phyloP scores from a whole-genome alignment of 1,140 invertebrate species.

The Drosophila persimilis region DNA sequence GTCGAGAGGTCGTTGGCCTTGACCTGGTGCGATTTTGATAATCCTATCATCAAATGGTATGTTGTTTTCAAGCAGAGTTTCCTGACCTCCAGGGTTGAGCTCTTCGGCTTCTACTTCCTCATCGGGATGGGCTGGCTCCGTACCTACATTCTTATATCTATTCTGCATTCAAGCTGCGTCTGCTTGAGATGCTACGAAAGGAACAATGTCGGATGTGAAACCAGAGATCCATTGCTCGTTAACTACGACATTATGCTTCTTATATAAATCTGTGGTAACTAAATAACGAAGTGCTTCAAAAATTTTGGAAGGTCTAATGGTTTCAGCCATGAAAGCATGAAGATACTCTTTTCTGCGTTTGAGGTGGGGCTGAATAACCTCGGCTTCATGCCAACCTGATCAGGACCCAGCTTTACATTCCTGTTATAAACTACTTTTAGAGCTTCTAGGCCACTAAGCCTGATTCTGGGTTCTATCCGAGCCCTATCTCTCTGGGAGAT shows the following conservation, averaged over 20 bases:
- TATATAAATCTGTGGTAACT: neutral
- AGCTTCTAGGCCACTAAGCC: neutral
- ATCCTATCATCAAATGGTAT: neutral
- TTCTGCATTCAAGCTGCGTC: neutral
- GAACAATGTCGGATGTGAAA: neutral
- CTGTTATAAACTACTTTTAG: neutral
- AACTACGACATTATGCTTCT: neutral
- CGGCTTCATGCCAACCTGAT: neutral
- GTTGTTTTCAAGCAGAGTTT: neutral
- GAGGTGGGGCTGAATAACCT: no score
- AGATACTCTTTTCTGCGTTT: no score
- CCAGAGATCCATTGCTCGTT: neutral
- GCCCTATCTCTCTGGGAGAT: neutral
- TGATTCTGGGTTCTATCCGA: neutral
- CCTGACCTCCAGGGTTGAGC: neutral
- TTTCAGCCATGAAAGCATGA: neutral
- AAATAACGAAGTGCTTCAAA: neutral
- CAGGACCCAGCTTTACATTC: slow-evolving; percentile 1
- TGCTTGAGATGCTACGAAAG: neutral
- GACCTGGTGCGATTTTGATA: no score
- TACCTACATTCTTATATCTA: neutral
- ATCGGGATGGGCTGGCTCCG: neutral
- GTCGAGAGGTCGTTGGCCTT: neutral
- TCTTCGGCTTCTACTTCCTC: neutral
- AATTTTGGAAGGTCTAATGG: neutral